Evolutionary conservation across 2,888 invertebrate species (phyloP).

Genomic region (Galeruca laticollis): DNA sequence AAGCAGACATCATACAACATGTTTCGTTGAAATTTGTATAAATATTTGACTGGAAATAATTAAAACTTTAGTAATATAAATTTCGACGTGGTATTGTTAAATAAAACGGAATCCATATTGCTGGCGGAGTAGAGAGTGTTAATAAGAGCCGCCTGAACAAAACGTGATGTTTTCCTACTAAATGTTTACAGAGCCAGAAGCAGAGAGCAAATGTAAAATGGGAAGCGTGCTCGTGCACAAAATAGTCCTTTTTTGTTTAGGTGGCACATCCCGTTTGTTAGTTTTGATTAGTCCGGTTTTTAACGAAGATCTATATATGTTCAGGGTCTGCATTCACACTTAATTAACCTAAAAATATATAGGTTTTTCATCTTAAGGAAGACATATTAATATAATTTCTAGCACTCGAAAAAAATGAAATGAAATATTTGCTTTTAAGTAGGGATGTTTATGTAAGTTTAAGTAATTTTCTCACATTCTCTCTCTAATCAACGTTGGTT

Average conservation of each 20-base stretch:
- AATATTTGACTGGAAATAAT: constrained; percentile 29
- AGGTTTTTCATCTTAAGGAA: too few species aligned
- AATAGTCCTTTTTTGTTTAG: constrained; percentile 57
- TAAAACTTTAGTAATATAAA: constrained; percentile 33
- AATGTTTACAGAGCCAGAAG: constrained; percentile 60
- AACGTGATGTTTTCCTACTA: constrained; percentile 59
- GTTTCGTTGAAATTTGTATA: background rate
- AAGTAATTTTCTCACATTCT: too few species aligned
- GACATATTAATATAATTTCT: too few species aligned
- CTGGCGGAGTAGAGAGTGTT: constrained; percentile 26
- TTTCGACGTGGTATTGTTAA: constrained; percentile 25
- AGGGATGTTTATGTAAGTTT: too few species aligned
- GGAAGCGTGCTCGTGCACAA: constrained; percentile 60
- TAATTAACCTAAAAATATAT: constrained; percentile 7
- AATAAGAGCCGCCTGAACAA: constrained; percentile 42
- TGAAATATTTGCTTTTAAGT: too few species aligned
- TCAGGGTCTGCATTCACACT: constrained; percentile 29
- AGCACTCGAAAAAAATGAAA: too few species aligned
- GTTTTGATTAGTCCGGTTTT: constrained; percentile 13
- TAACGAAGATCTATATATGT: background rate
- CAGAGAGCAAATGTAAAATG: constrained; percentile 60
- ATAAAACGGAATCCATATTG: constrained; percentile 33
- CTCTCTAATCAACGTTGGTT: too few species aligned
- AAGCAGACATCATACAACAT: background rate
- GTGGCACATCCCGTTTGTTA: constrained; percentile 12